Percentiles rank a stretch among this genome's conserved stretches.
Evolutionary conservation across 1,140 invertebrate species (phyloP).

Genomic region (Hydropsyche tenuis): DNA sequence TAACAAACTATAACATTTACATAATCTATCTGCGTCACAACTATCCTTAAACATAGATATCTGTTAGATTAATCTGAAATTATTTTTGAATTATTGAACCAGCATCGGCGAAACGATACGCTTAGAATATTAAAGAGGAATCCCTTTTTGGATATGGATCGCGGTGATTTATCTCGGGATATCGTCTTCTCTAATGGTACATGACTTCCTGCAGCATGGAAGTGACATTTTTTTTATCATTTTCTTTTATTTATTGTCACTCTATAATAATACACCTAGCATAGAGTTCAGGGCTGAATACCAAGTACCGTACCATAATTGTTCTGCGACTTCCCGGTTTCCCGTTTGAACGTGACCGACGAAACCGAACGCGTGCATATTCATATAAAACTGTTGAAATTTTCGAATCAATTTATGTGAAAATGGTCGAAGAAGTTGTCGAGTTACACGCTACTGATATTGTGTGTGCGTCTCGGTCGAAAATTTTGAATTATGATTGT

Average conservation of each 20-base stretch:
- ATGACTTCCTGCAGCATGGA: slow-evolving; percentile 21
- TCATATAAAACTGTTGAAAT: neutral
- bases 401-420: no score
- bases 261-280: slow-evolving; percentile 3
- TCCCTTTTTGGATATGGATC: slow-evolving; percentile 6
- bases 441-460: no score
- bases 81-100: no score
- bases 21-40: no score
- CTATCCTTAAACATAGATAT: no score
- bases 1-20: no score
- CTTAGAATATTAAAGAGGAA: no score
- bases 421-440: no score
- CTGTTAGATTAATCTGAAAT: no score
- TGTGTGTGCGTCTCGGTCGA: no score
- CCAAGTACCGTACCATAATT: slow-evolving; percentile 24
- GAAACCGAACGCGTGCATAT: slow-evolving; percentile 10
- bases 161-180: slow-evolving; percentile 16
- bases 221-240: slow-evolving; percentile 12
- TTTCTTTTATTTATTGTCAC: neutral
- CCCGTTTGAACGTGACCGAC: slow-evolving; percentile 24
- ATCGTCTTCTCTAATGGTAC: slow-evolving; percentile 20
- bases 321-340: slow-evolving; percentile 18
- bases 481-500: no score
- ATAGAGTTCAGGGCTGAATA: slow-evolving; percentile 10
- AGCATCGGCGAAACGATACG: no score